Conservation (phyloP, 2,113 vertebrate species). For the Perognathus longimembris region DNA sequence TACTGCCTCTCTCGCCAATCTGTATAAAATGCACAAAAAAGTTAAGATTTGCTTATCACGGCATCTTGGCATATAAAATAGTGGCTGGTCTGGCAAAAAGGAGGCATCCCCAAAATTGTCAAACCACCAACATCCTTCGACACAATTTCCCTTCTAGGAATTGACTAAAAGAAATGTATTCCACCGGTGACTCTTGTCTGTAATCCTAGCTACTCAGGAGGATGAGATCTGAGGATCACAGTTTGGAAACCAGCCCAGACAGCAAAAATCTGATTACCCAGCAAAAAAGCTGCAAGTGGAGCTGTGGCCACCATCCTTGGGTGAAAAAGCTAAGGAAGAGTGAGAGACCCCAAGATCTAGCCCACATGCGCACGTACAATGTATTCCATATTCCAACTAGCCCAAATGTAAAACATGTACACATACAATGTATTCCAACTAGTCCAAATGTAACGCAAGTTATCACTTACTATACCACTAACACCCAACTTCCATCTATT, state of each 20-base stretch:
- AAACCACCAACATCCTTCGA: conserved; percentile 32
- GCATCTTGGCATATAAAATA: neutral
- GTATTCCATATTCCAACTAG: neutral
- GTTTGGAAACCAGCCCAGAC: too few species aligned
- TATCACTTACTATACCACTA: neutral
- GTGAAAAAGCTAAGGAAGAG: too few species aligned
- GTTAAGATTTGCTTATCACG: conserved; percentile 15
- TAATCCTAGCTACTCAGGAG: too few species aligned
- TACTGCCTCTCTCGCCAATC: neutral
- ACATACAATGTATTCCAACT: neutral
- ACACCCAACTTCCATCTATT: neutral
- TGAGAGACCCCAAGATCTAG: too few species aligned
- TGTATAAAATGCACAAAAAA: conserved; percentile 6
- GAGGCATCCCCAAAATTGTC: neutral
- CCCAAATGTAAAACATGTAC: neutral
- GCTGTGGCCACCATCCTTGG: too few species aligned
- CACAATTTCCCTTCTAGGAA: neutral
- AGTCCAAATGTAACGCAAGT: neutral
- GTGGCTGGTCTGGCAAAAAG: neutral
- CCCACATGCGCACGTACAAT: neutral
- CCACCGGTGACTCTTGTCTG: too few species aligned
- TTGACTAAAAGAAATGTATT: conserved; percentile 14
- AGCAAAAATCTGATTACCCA: too few species aligned
- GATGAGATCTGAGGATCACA: too few species aligned
- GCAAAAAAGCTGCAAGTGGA: too few species aligned